phyloP scores from a whole-genome alignment of 2,113 vertebrate species.

The Bettongia penicillata region DNA sequence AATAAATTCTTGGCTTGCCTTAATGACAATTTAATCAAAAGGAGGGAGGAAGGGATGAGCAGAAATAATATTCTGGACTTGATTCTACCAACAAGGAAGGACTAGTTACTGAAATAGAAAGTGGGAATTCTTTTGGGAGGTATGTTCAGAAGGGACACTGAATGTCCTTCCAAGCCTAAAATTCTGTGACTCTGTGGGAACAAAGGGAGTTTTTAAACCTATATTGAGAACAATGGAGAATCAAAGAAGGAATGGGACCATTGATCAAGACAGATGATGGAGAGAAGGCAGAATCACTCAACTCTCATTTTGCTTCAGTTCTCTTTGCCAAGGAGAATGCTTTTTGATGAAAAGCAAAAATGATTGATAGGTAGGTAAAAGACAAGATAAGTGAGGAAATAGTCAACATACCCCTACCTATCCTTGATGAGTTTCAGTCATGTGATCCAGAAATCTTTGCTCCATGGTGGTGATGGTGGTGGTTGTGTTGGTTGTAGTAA shows the following conservation, averaged over 20 bases:
- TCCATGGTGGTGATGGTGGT: no score
- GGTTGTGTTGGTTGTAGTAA: no score
- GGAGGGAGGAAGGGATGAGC: neutral
- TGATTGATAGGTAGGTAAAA: neutral
- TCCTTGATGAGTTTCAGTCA: neutral
- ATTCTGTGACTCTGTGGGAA: neutral
- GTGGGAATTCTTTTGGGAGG: conserved; percentile 2
- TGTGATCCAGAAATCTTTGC: neutral
- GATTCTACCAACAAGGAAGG: neutral
- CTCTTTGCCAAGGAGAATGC: neutral
- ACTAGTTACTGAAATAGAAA: neutral
- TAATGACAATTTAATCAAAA: conserved; percentile 5
- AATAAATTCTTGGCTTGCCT: conserved; percentile 3
- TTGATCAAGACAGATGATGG: neutral
- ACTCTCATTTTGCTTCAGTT: neutral
- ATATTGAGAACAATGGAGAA: neutral
- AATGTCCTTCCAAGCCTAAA: neutral
- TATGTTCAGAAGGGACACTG: neutral
- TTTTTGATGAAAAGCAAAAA: neutral
- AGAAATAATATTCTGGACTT: neutral
- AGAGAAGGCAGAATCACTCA: conserved; percentile 2
- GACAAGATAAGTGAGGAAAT: neutral
- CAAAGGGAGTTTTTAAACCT: neutral
- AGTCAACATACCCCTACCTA: neutral
- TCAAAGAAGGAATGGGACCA: neutral